A percentile compares a stretch with the other conserved stretches of the same genome.
Conservation (phyloP, 1,140 invertebrate species). For the Ceratina australensis region DNA sequence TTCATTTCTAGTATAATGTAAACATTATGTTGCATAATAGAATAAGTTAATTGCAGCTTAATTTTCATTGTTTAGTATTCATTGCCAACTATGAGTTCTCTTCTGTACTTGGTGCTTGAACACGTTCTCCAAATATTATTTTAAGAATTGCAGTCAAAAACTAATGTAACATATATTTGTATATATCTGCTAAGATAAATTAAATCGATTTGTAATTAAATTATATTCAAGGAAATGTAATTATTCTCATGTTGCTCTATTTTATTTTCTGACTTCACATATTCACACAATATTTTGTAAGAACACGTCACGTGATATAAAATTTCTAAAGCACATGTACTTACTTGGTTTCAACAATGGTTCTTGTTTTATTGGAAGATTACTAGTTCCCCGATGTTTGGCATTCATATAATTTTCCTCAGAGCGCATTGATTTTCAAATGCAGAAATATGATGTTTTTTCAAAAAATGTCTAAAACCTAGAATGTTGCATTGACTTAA, state of each 20-base stretch:
- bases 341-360: not conserved
- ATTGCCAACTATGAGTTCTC: not conserved
- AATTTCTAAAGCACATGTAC: not conserved
- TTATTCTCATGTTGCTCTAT: conserved; percentile 7
- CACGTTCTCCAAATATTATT: conserved; percentile 26
- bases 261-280: not conserved
- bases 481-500: conserved; percentile 37
- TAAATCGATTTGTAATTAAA: conserved; percentile 35
- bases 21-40: conserved; percentile 10
- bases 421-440: conserved; percentile 57
- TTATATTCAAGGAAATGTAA: conserved; percentile 1
- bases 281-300: not conserved
- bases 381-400: not conserved
- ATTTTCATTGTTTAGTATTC: not conserved
- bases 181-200: conserved; percentile 43
- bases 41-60: conserved; percentile 21
- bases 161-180: conserved; percentile 38
- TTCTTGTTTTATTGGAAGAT: not conserved
- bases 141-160: conserved; percentile 19
- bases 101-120: conserved; percentile 37
- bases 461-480: conserved; percentile 70
- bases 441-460: conserved; percentile 62
- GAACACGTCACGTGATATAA: not conserved
- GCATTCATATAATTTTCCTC: conserved; percentile 1
- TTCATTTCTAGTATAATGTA: conserved; percentile 32